Conservation (phyloP, 2,113 vertebrate genomes). For the Procapra przewalskii region DNA sequence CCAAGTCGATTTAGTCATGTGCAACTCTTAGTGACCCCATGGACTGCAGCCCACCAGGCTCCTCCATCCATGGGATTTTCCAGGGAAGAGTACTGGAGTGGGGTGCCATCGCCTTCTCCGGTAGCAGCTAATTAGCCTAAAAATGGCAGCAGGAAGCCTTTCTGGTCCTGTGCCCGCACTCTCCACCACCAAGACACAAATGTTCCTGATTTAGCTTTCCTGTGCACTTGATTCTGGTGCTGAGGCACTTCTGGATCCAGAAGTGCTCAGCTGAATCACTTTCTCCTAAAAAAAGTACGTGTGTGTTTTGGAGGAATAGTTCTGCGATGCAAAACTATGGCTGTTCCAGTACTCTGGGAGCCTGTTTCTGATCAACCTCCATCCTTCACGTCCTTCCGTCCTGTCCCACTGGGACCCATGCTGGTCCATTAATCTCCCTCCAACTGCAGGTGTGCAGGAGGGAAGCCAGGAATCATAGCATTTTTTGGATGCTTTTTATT, state of each 20-base stretch:
- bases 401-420: background rate
- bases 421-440: background rate
- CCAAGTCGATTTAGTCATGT: too few species aligned
- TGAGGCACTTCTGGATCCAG: background rate
- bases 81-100: too few species aligned
- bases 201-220: background rate
- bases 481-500: background rate
- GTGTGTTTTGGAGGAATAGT: background rate
- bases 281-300: background rate
- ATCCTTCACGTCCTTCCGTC: accelerated
- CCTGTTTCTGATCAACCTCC: accelerated
- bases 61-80: too few species aligned
- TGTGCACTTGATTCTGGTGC: background rate
- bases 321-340: background rate
- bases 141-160: slow-evolving; percentile 1
- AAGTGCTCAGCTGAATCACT: background rate
- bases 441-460: background rate
- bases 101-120: too few species aligned
- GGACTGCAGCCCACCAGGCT: too few species aligned
- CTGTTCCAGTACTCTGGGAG: background rate
- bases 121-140: background rate
- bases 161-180: background rate
- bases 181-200: background rate
- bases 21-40: accelerated
- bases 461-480: background rate